Evolutionary conservation across 2,797 vertebrate species (phyloP).

Genomic region (Acanthis flammea): DNA sequence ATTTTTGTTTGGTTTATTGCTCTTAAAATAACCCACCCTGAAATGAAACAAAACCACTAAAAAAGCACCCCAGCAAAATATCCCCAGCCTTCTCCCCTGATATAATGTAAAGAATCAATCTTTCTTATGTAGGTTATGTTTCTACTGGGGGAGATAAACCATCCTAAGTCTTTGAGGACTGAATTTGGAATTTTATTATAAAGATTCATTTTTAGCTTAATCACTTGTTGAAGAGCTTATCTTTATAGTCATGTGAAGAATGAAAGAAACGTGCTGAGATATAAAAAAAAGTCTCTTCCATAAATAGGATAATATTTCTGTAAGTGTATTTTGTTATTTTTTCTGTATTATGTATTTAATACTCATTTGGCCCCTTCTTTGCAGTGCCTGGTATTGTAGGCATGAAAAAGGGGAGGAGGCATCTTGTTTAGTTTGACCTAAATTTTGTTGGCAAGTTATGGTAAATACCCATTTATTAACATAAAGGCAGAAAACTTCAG

Average conservation of each 20-base stretch:
- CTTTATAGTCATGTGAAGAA: neutral
- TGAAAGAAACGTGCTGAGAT: neutral
- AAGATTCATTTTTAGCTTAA: neutral
- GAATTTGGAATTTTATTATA: neutral
- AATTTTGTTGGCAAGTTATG: neutral
- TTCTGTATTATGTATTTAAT: neutral
- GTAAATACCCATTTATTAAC: neutral
- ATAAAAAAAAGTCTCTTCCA: neutral
- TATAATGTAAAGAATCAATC: neutral
- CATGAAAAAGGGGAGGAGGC: neutral
- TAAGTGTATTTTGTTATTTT: neutral
- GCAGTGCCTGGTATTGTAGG: neutral
- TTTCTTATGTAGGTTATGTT: neutral
- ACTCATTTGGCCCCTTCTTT: neutral
- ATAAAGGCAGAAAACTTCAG: neutral
- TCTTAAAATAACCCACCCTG: neutral
- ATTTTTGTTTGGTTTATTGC: neutral
- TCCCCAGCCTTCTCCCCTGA: rapidly evolving
- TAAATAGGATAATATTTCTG: neutral
- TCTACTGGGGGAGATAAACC: neutral
- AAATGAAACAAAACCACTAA: neutral
- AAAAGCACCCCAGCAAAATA: neutral
- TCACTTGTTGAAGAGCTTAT: neutral
- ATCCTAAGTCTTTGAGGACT: neutral
- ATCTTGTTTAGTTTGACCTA: neutral